phyloP scores from a whole-genome alignment of 2,888 invertebrate genomes.

The Torymus tubicola region DNA sequence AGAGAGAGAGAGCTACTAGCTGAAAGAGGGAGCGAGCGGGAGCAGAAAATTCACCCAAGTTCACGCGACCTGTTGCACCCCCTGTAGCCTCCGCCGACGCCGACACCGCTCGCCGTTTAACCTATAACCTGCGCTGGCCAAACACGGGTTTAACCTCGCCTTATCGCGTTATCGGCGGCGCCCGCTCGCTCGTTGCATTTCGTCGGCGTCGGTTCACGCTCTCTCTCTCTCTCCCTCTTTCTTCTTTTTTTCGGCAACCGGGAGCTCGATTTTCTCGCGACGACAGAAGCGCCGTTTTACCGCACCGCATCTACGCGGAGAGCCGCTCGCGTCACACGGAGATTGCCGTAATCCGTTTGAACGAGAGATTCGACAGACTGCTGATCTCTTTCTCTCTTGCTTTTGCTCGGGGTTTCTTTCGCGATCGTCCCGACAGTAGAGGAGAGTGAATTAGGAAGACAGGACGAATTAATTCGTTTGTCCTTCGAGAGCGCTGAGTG shows the following conservation, averaged over 20 bases:
- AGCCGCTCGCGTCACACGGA: constrained; percentile 24
- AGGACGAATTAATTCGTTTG: constrained; percentile 13
- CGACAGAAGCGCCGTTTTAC: too few species aligned
- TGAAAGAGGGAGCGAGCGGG: constrained; percentile 60
- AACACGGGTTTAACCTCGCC: constrained; percentile 76
- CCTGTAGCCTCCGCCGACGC: constrained; percentile 58
- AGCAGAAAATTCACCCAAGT: constrained; percentile 76
- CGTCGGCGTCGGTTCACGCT: constrained; percentile 5
- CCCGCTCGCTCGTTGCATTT: constrained; percentile 29
- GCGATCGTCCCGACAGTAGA: background rate
- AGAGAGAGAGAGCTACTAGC: constrained; percentile 53
- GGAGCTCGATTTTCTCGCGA: constrained; percentile 13
- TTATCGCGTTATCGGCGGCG: constrained; percentile 75
- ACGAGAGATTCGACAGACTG: constrained; percentile 36
- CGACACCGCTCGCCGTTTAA: constrained; percentile 71
- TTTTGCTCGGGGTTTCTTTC: background rate
- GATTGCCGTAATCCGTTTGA: constrained; percentile 48
- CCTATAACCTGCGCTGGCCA: constrained; percentile 75
- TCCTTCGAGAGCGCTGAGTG: background rate
- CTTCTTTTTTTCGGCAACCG: constrained; percentile 14
- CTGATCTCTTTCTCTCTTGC: constrained; percentile 22
- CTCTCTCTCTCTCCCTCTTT: background rate
- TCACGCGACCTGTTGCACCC: constrained; percentile 77
- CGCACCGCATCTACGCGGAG: background rate
- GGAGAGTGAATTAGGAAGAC: constrained; percentile 21